phyloP scores from a whole-genome alignment of 2,113 vertebrate species.

The Myrmophylax atrothorax region DNA sequence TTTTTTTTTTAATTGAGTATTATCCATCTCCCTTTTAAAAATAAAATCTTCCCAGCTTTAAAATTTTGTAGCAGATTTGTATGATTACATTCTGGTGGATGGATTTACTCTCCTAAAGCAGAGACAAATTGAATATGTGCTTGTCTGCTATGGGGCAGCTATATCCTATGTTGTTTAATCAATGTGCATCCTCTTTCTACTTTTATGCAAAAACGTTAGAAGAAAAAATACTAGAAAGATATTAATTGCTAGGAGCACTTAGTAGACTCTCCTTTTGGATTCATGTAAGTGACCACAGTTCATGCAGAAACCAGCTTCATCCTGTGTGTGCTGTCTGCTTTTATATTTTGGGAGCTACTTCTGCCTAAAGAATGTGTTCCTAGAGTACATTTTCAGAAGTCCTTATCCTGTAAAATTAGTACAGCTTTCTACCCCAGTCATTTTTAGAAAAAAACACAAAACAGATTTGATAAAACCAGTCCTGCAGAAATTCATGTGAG shows the following conservation, averaged over 20 bases:
- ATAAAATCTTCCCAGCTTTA: neutral
- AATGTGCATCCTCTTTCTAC: neutral
- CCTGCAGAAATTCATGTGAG: neutral
- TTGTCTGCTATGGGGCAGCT: neutral
- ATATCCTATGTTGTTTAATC: neutral
- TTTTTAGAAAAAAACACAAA: neutral
- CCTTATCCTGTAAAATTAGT: neutral
- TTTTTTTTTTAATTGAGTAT: neutral
- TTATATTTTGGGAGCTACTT: neutral
- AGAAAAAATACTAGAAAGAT: neutral
- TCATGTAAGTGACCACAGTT: neutral
- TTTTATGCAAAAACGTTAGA: neutral
- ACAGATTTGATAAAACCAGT: neutral
- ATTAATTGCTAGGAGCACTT: slow-evolving; percentile 16
- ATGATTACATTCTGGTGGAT: neutral
- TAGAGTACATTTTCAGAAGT: neutral
- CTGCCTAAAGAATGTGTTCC: neutral
- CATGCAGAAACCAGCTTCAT: neutral
- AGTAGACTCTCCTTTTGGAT: neutral
- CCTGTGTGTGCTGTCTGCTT: neutral
- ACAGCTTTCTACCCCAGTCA: neutral
- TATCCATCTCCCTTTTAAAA: neutral
- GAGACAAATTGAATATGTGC: neutral
- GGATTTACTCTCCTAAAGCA: neutral
- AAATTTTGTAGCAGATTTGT: neutral